Percentiles rank a stretch among this genome's conserved stretches.
phyloP scores from a whole-genome alignment of 2,888 invertebrate genomes.

The Ctenicera cuprea region DNA sequence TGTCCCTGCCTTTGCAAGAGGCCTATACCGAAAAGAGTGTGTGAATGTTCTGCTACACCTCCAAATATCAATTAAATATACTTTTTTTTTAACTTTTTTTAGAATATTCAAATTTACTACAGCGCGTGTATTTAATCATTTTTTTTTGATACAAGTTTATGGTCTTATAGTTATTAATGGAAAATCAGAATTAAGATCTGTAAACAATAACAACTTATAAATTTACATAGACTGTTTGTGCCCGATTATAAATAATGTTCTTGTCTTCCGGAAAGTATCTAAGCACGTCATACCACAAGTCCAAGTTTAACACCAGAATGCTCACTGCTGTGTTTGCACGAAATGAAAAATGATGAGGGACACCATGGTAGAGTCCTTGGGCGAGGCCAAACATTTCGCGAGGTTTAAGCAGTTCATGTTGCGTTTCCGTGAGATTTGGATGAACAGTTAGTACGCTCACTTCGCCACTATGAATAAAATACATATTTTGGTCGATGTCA shows the following conservation, averaged over 20 bases:
- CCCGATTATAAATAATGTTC: conserved; percentile 61
- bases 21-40: not conserved
- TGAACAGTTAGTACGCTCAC: conserved; percentile 73
- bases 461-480: conserved; percentile 76
- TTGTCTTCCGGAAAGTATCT: conserved; percentile 63
- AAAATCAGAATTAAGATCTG: not conserved
- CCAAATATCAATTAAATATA: no score
- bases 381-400: conserved; percentile 76
- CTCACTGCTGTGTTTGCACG: conserved; percentile 75
- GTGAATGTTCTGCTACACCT: not conserved
- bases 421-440: conserved; percentile 72
- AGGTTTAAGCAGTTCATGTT: conserved; percentile 74
- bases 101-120: no score
- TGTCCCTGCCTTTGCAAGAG: conserved; percentile 7
- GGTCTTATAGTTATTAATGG: not conserved
- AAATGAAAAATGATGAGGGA: conserved; percentile 76
- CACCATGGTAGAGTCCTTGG: conserved; percentile 75
- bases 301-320: conserved; percentile 73
- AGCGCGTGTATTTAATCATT: not conserved
- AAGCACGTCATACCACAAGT: conserved; percentile 74
- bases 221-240: conserved; percentile 54
- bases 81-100: no score
- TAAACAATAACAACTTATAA: conserved; percentile 31
- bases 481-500: conserved; percentile 76
- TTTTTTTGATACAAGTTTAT: not conserved